Base-by-base conservation (phyloP, 2,888 invertebrate genomes). In the Hypsopygia costalis region DNA sequence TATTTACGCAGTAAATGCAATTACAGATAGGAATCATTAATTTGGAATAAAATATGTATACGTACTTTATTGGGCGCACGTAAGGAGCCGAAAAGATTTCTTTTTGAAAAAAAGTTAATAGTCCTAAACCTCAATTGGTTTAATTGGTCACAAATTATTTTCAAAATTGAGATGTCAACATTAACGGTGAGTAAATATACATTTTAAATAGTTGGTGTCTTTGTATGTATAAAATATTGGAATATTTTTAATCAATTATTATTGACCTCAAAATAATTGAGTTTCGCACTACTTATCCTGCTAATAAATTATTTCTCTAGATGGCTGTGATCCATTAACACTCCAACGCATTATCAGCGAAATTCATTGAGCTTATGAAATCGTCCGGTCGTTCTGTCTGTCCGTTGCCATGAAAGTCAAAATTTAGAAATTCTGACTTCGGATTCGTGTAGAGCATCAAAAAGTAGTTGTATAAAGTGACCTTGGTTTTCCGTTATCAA, bases 11-110 rank as follows among this genome's bases (percentile, higher is more conserved):
- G 37, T 39, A 28, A 41, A 40, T 42, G 44, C 50, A 50, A 50
- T 50, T 50, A 46, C 38, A 42, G 50, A 50, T 50, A 47, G 46
- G 30, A 32, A 50, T 50, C 50, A 43, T 46, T 41, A 46, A 50
- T 47, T 50, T 47, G 43, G 21, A 37, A 37, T 30, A 31, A 30
- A 22, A 21, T 29, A 29, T 29, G 28, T 36, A 11, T 30, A 11
- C 9, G 21, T n/a, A 21, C 20, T 36, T 29, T 12, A 11, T 27
- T 12, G 11, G 27, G 28, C 29, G 21, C 10, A 10, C 21, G 8
- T 20, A 20, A 29, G 35, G 16, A 28, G 27, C 11, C 5, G 16
- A 3, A 4, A 16, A 16, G 21, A 25, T 25, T 25, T 6, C 25
- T 20, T 36, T 36, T 28, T 20, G 9, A 32, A 8, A 6, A 31